Evolutionary conservation across 2,888 invertebrate genomes (phyloP).

Genomic region (Drosophila mercatorum): DNA sequence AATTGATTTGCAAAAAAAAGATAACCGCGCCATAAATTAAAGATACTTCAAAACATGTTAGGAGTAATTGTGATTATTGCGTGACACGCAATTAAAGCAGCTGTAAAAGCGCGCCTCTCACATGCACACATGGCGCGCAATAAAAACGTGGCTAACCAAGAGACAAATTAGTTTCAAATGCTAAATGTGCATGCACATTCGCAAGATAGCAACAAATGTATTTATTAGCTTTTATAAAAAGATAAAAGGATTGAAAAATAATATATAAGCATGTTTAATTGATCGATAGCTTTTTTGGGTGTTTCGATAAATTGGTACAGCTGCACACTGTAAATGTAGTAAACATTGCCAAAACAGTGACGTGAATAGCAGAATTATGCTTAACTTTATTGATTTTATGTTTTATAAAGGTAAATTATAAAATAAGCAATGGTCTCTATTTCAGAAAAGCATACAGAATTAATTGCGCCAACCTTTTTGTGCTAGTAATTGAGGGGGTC

Average conservation of each 20-base stretch:
- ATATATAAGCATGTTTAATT: constrained; percentile 7
- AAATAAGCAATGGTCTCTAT: not conserved
- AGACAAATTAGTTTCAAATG: not conserved
- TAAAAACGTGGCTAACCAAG: constrained; percentile 13
- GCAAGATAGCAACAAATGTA: not conserved
- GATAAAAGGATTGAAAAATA: not conserved
- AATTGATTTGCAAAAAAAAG: no score
- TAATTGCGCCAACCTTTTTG: constrained; percentile 45
- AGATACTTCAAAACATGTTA: not conserved
- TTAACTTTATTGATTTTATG: not conserved
- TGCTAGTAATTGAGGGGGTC: constrained; percentile 30
- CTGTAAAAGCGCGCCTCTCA: constrained; percentile 36
- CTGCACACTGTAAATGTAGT: not conserved
- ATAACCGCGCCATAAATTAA: not conserved
- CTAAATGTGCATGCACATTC: no score
- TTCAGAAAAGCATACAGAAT: constrained; percentile 3
- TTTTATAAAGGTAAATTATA: not conserved
- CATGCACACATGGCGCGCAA: constrained; percentile 26
- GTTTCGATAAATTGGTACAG: constrained; percentile 31
- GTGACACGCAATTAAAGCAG: constrained; percentile 46
- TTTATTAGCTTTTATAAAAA: not conserved
- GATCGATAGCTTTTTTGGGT: constrained; percentile 29
- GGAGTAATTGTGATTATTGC: constrained; percentile 6
- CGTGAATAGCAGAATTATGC: not conserved
- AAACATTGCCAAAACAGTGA: not conserved